Base-by-base conservation (phyloP, 2,888 invertebrate genomes). In the Pachydiplax longipennis region DNA sequence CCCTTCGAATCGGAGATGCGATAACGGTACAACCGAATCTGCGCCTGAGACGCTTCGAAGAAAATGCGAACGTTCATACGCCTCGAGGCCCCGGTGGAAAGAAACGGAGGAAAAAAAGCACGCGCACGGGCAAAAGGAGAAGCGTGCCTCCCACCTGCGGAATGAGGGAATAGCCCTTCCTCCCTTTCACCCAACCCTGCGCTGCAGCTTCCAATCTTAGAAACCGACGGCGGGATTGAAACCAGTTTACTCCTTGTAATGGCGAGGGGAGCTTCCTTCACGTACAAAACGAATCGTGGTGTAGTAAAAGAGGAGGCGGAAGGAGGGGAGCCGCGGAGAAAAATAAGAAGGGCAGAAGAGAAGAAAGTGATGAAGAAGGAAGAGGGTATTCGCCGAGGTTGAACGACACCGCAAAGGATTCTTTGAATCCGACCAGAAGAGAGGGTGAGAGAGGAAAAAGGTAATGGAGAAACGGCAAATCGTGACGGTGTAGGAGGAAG, bases 141-240 rank as follows among this genome's bases (percentile, higher is more conserved):
- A 37, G 13, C 15, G 53, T 25, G 53, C 53, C 15, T 65, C 65
- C 83, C 31, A 35, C 35, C 58, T 35, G 13, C 15, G n/a, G 87
- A 37, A 37, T n/a, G 87, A 31, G 35, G 58, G 61, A 87, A 58
- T 61, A 65, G 58, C 61, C 35, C 61, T 61, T 61, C 83, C 83
- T 53, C 83, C n/a, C 40, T 83, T 18, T 83, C 58, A 83, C 83
- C 58, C 83, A 83, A 18, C 82, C 83, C 83, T 83, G 22, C 22
- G 83, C 83, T 83, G 83, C 83, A 83, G 83, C 83, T 83, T 83
- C 83, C 83, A 37, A 87, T 61, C 87, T 58, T 87, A 61, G 87
- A 73, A 31, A 73, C 25, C 25, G 73, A 61, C 37, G 87, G 37
- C 18, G 87, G 87, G 87, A 87, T 18, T 61, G 87, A 61, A 87